Percentiles rank a stretch among this genome's conserved stretches.
These are phyloP conservation scores for Spodoptera litura DNA, from an alignment of 1,140 invertebrate species.

Conservation along the genomic window DNA sequence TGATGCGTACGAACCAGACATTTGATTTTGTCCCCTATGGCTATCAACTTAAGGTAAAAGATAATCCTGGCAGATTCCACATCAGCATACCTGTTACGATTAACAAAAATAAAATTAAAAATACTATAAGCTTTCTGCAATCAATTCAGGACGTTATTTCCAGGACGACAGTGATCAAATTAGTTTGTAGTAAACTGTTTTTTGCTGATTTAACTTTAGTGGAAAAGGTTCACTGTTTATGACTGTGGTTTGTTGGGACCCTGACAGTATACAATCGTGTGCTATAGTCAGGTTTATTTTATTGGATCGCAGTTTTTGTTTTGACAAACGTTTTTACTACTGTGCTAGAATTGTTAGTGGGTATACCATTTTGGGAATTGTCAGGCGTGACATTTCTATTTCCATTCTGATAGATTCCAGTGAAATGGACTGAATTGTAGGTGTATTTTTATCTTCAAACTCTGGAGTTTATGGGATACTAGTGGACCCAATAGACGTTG, in stretches of 20 bases:
- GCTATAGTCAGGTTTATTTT: conserved; percentile 7
- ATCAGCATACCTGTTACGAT: background rate
- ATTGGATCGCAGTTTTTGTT: conserved; percentile 35
- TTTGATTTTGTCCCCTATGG: too few relatives aligned
- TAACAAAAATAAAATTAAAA: background rate
- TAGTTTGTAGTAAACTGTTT: conserved; percentile 7
- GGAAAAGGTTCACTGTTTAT: conserved; percentile 27
- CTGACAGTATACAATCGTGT: conserved; percentile 13
- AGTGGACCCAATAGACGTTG: too few relatives aligned
- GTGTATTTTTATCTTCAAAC: too few relatives aligned
- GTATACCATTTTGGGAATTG: background rate
- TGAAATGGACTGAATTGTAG: too few relatives aligned
- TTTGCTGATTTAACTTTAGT: conserved; percentile 13
- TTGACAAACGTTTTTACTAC: conserved; percentile 3
- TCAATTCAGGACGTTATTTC: background rate
- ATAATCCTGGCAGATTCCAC: too few relatives aligned
- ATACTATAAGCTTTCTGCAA: background rate
- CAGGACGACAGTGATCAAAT: background rate
- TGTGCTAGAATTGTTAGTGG: background rate
- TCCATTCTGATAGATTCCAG: too few relatives aligned
- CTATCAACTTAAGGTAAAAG: too few relatives aligned
- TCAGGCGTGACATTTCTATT: too few relatives aligned
- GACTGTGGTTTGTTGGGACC: background rate
- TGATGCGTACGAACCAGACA: too few relatives aligned
- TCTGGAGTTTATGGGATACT: too few relatives aligned